phyloP scores from a whole-genome alignment of 2,797 vertebrate species.

The Urophycis tenuis region DNA sequence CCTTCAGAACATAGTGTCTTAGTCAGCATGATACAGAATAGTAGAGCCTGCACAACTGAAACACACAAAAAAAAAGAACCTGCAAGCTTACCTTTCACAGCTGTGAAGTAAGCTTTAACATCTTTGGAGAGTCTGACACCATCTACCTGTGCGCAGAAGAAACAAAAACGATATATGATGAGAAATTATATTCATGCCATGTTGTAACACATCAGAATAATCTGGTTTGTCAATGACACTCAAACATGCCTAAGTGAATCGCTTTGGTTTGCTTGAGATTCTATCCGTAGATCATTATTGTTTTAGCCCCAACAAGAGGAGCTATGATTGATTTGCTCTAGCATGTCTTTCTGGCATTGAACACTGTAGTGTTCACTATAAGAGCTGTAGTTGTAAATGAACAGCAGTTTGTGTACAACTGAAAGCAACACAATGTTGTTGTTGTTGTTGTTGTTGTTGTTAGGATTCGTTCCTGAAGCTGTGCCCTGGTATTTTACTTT shows the following conservation, averaged over 20 bases:
- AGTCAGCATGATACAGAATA: background rate
- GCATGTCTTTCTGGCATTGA: background rate
- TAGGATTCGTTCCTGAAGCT: background rate
- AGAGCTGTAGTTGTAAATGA: no score
- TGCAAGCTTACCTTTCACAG: slow-evolving; percentile 78
- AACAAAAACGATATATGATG: slow-evolving; percentile 9
- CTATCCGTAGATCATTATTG: background rate
- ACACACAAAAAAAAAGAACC: background rate
- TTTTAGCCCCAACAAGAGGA: background rate
- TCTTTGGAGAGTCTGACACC: slow-evolving; percentile 82
- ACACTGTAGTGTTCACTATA: background rate
- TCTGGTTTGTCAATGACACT: background rate
- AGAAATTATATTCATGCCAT: background rate
- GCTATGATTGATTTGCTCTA: background rate
- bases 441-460: background rate
- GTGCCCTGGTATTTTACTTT: no score
- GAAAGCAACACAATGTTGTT: background rate
- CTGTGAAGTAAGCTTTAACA: slow-evolving; percentile 76
- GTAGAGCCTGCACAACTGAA: background rate
- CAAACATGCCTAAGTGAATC: background rate
- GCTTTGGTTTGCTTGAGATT: background rate
- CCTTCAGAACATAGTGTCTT: background rate
- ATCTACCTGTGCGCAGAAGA: slow-evolving; percentile 69
- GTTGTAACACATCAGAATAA: background rate
- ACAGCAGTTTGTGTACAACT: background rate